These are phyloP conservation scores for Callipepla californica DNA, from an alignment of 2,113 vertebrate genomes.

Conservation along the genomic window DNA sequence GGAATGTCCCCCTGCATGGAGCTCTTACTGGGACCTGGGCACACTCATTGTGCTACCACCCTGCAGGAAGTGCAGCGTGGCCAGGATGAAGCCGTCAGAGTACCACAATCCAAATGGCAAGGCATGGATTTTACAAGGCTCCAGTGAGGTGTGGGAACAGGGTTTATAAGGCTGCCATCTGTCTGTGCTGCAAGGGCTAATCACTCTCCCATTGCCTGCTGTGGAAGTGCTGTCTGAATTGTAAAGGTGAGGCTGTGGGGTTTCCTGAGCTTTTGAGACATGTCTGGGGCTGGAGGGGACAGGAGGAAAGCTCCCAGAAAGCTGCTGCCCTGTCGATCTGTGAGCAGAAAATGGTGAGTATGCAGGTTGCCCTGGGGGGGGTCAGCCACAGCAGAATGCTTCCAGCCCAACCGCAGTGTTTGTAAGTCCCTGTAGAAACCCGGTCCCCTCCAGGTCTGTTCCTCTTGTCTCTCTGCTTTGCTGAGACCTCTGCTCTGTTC, in stretches of 20 bases:
- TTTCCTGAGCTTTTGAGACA: neutral
- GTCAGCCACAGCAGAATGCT: neutral
- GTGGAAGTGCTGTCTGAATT: neutral
- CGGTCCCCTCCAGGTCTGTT: neutral
- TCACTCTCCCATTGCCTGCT: neutral
- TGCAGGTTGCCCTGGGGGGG: neutral
- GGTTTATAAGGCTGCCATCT: neutral
- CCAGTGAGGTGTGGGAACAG: neutral
- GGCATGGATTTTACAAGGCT: neutral
- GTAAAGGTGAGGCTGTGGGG: neutral
- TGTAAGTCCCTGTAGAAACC: neutral
- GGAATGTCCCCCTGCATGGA: accelerated
- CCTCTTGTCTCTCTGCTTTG: neutral
- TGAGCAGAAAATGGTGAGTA: neutral
- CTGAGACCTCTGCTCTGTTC: neutral
- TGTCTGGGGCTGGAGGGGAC: neutral
- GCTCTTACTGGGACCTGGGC: neutral
- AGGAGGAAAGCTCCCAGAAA: neutral
- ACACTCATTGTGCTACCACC: neutral
- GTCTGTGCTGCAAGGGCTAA: constrained; percentile 1
- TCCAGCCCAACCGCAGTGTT: neutral
- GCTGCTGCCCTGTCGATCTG: neutral
- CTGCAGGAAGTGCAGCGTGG: neutral
- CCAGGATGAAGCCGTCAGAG: neutral
- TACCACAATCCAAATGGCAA: neutral